Evolutionary conservation across 2,113 vertebrate genomes (phyloP), one percentile per base, ranked within the genome.

Genomic region (Coturnix japonica): DNA sequence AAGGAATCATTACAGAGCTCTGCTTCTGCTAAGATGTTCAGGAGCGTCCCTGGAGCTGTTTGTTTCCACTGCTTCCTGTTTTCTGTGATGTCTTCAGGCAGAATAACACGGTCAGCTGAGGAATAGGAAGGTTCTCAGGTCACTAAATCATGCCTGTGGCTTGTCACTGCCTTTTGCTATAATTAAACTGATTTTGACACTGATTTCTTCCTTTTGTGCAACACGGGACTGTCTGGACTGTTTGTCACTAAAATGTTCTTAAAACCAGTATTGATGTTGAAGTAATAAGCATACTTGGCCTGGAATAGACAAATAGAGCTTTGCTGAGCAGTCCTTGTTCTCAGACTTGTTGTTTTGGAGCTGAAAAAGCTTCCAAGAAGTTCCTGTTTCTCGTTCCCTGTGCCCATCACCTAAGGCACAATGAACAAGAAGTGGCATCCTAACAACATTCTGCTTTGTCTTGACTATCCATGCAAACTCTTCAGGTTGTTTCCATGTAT

Each of bases 61-160:
- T 83, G 89, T 18, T 30, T 93, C 98, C 98, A 98, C 43, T 85
- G 97, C 67, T 96, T 98, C 84, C 98, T 97, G 26, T 80, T 96
- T 83, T 89, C 87, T 33, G 41, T 76, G n/a, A 44, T 25, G 22
- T 82, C 85, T 31, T 70, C 75, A 37, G 92, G 91, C 77, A 87
- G 46, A 71, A 35, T 33, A 79, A 57, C 76, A 18, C 11, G 87
- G 78, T 67, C 91, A 87, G 81, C 96, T 96, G 80, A 92, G 80
- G 73, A 88, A 87, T 23, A 95, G 47, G 26, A 35, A 44, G 3
- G n/a, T 54, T 74, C 41, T 77, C n/a, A 17, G 39, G 57, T 91
- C 74, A 81, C 4, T 26, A 91, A 85, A 72, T n/a, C 47, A 41
- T 47, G 41, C 46, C 5, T 69, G 35, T 49, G 49, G 22, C 49